Percentiles rank a stretch among this genome's conserved stretches.
phyloP scores from a whole-genome alignment of 2,797 vertebrate genomes.

The Spinus olivaceus region DNA sequence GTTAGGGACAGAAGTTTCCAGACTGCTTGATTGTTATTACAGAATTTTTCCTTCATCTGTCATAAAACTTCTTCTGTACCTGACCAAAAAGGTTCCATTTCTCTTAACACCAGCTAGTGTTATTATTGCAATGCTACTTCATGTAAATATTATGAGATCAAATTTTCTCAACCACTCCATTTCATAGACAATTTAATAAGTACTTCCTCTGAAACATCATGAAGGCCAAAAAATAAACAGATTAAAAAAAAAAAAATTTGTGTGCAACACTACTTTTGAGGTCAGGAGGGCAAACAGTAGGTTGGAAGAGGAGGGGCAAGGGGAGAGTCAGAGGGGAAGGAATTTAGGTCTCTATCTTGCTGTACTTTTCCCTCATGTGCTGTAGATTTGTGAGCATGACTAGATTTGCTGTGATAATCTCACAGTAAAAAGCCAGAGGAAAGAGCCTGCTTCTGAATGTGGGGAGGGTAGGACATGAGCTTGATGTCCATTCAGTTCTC shows the following conservation, averaged over 20 bases:
- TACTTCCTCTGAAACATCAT: background rate
- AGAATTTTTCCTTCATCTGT: slow-evolving; percentile 18
- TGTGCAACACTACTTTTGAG: background rate
- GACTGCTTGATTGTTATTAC: background rate
- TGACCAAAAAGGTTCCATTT: background rate
- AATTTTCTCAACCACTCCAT: background rate
- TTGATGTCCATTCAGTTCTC: background rate
- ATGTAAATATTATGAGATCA: slow-evolving; percentile 44
- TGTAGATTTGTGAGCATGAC: background rate
- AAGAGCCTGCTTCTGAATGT: background rate
- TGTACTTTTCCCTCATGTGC: background rate
- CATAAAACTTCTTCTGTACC: background rate
- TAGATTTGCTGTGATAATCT: background rate
- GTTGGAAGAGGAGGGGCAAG: background rate
- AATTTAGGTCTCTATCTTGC: background rate
- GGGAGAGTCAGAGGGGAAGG: background rate
- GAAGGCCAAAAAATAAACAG: background rate
- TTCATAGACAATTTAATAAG: background rate
- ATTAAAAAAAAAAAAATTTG: background rate
- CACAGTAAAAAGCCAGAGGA: background rate
- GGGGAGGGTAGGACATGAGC: background rate
- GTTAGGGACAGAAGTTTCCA: background rate
- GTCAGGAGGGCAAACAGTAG: background rate
- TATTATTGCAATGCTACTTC: background rate
- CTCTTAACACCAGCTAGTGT: background rate